Percentiles rank a stretch among this genome's conserved stretches.
These are phyloP conservation scores for Lasioglossum pauxillum DNA, from an alignment of 2,888 invertebrate genomes.

Conservation along the genomic window DNA sequence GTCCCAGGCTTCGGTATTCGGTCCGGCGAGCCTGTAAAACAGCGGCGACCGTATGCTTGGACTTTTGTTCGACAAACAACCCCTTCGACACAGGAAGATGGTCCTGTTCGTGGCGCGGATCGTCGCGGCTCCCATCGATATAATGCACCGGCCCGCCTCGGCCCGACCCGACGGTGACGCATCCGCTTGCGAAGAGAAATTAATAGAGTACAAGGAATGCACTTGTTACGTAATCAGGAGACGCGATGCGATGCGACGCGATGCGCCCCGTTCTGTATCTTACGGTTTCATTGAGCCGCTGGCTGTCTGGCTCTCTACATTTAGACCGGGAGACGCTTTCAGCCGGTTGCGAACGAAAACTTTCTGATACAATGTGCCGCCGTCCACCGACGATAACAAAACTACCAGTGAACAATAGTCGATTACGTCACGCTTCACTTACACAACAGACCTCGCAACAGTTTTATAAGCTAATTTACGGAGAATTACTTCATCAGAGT, in stretches of 20 bases:
- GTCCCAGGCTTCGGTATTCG: slow-evolving; percentile 58
- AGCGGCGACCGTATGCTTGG: slow-evolving; percentile 44
- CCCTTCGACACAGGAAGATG: slow-evolving; percentile 1
- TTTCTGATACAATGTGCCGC: background rate
- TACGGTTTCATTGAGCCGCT: slow-evolving; percentile 53
- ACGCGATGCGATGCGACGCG: slow-evolving; percentile 14
- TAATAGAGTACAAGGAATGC: slow-evolving; percentile 44
- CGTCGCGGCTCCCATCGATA: background rate
- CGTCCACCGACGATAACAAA: background rate
- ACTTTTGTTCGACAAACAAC: slow-evolving; percentile 54
- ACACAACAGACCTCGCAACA: background rate
- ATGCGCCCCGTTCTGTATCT: slow-evolving; percentile 13
- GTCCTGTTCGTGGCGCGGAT: background rate
- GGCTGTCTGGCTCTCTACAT: slow-evolving; percentile 27
- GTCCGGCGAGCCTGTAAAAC: slow-evolving; percentile 50
- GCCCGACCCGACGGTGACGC: background rate
- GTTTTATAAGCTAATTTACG: background rate
- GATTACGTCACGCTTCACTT: background rate
- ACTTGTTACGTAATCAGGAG: slow-evolving; percentile 44
- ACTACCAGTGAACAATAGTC: background rate
- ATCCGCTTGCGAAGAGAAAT: slow-evolving; percentile 40
- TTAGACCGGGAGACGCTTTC: slow-evolving; percentile 38
- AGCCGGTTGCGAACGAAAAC: slow-evolving; percentile 3
- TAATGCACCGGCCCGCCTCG: background rate
- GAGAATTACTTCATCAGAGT: background rate